Evolutionary conservation across 2,888 invertebrate species (phyloP), one percentile per base, ranked within the genome.

Genomic region (Osedax fenrisi): DNA sequence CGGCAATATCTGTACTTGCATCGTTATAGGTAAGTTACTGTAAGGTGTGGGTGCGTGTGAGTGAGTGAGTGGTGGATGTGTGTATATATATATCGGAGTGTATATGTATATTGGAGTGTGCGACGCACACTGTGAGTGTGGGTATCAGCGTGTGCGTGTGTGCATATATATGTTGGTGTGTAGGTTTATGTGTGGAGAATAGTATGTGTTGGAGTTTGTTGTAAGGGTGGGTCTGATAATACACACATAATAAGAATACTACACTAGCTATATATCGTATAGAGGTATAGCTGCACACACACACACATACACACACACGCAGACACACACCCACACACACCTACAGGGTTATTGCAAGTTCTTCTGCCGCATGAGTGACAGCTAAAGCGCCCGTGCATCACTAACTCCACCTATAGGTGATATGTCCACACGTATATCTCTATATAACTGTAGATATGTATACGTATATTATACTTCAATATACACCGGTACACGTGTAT

Each of bases 1-100:
- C 68, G 94, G 94, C 2, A 94, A 94, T 82, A 85, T 90, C 27
- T 88, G 90, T 1, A 92, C 93, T 2, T 93, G 93, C 81, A 87
- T 90, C 64, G 93, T 94, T n/a, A 92, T 94, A 73, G 88, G 90
- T 86, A 92, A 91, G 82, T 86, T 92, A 56, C 85, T 92, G 13
- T 17, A 76, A 62, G 27, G 66, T 62, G 72, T 3, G n/a, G 27
- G 2, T 22, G n/a, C 24, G 25, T 41, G 56, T 72, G 61, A 41
- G 41, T 5, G 5, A 17, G 5, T 10, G 41, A 17, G 41, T 41
- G 3, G 56, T 10, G 2, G 27, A 59, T 72, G 1, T 41, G 56
- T 41, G 2, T 41, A 72, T 10, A 22, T 72, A 41, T 71, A 71
- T 26, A 41, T 26, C 5, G 25, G 27, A 21, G 22, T 71, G 27